A percentile compares a stretch with the other conserved stretches of the same genome.
phyloP scores from a whole-genome alignment of 1,140 invertebrate species.

The Philaenus spumarius region DNA sequence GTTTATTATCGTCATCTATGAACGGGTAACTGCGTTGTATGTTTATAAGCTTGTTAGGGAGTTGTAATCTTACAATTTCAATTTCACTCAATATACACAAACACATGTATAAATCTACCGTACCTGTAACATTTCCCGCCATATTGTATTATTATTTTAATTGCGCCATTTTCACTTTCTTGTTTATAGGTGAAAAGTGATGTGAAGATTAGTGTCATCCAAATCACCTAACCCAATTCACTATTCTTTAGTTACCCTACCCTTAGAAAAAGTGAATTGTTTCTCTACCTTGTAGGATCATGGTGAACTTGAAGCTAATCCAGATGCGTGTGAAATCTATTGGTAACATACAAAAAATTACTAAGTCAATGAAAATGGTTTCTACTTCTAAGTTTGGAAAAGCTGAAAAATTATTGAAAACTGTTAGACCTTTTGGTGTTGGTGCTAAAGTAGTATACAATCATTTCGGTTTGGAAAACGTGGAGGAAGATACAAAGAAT shows the following conservation, averaged over 20 bases:
- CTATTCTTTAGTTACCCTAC: too few species aligned
- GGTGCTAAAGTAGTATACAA: slow-evolving; percentile 32
- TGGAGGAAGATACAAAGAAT: slow-evolving; percentile 27
- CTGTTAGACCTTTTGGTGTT: slow-evolving; percentile 28
- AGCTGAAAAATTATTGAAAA: slow-evolving; percentile 57
- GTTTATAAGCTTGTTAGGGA: neutral
- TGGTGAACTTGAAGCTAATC: slow-evolving; percentile 2
- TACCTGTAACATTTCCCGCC: too few species aligned
- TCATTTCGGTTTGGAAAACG: slow-evolving; percentile 31
- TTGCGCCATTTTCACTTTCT: too few species aligned
- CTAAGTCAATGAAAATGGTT: slow-evolving; percentile 74
- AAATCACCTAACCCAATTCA: too few species aligned
- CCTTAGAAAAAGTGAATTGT: too few species aligned
- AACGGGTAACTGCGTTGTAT: neutral
- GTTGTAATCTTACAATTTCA: neutral
- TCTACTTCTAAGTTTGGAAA: slow-evolving; percentile 56
- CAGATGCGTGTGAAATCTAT: slow-evolving; percentile 51
- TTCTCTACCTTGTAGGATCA: too few species aligned
- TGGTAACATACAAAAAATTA: slow-evolving; percentile 69
- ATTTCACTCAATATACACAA: too few species aligned
- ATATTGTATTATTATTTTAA: too few species aligned
- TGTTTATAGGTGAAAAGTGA: too few species aligned
- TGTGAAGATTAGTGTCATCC: too few species aligned
- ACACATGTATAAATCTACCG: too few species aligned
- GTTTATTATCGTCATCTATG: neutral